Conservation (phyloP, 2,113 vertebrate genomes). For the Okapia johnstoni region DNA sequence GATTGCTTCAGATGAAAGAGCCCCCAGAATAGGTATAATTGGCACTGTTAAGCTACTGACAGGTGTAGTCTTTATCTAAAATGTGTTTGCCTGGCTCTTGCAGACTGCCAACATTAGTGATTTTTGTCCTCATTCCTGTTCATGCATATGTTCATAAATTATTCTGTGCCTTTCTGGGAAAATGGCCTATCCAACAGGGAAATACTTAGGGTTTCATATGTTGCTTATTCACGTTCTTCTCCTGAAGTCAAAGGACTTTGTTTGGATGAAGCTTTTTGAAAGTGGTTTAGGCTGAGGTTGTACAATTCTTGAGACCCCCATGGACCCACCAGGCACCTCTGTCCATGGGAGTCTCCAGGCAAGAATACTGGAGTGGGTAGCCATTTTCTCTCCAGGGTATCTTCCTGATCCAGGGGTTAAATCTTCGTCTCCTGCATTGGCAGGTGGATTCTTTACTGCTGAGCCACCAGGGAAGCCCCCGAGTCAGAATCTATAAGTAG, state of each 20-base stretch:
- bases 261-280: not conserved
- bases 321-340: not conserved
- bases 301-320: not conserved
- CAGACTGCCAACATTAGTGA: accelerated
- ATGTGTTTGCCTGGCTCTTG: not conserved
- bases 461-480: not conserved
- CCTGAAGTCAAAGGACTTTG: not conserved
- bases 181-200: not conserved
- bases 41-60: not conserved
- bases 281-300: not conserved
- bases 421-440: not conserved
- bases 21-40: not conserved
- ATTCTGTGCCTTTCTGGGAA: not conserved
- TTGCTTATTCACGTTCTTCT: not conserved
- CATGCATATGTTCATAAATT: not conserved
- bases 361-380: not conserved
- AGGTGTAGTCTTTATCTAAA: not conserved
- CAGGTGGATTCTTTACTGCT: not conserved
- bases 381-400: not conserved
- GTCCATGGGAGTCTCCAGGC: not conserved
- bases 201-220: not conserved
- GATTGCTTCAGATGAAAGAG: not conserved
- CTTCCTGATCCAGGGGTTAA: not conserved
- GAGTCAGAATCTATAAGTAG: not conserved
- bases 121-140: not conserved